Evolutionary conservation across 2,113 vertebrate species (phyloP).

Genomic region (Upupa epops): DNA sequence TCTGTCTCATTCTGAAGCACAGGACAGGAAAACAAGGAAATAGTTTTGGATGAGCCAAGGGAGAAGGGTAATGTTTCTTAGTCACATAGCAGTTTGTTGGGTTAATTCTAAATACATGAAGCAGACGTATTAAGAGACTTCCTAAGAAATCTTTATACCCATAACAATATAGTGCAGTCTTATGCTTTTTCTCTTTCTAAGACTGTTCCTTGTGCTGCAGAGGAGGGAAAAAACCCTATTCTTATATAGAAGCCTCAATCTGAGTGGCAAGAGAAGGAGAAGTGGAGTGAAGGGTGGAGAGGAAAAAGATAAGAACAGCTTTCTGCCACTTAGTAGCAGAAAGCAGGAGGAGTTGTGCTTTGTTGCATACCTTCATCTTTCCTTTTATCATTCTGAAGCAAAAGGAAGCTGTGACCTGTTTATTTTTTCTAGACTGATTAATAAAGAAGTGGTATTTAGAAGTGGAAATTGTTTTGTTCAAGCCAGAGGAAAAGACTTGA

Average conservation of each 20-base stretch:
- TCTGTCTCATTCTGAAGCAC: background rate
- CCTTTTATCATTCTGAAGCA: background rate
- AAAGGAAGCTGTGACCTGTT: background rate
- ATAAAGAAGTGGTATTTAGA: background rate
- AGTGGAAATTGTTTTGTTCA: background rate
- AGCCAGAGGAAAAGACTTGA: background rate
- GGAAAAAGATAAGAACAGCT: background rate
- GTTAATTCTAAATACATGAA: background rate
- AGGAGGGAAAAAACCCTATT: background rate
- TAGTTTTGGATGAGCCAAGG: background rate
- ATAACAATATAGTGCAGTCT: background rate
- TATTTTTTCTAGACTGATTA: slow-evolving; percentile 14
- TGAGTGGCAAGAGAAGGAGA: background rate
- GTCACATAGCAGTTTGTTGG: background rate
- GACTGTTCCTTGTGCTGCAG: background rate
- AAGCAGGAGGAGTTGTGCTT: background rate
- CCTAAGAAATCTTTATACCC: background rate
- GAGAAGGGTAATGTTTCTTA: background rate
- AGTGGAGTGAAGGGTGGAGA: background rate
- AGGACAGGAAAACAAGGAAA: background rate
- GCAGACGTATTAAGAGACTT: background rate
- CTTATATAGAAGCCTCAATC: background rate
- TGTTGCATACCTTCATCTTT: background rate
- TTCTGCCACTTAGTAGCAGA: background rate
- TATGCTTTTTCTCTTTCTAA: background rate